Base-by-base conservation (phyloP, 1,140 invertebrate genomes). In the Drosophila tropicalis region DNA sequence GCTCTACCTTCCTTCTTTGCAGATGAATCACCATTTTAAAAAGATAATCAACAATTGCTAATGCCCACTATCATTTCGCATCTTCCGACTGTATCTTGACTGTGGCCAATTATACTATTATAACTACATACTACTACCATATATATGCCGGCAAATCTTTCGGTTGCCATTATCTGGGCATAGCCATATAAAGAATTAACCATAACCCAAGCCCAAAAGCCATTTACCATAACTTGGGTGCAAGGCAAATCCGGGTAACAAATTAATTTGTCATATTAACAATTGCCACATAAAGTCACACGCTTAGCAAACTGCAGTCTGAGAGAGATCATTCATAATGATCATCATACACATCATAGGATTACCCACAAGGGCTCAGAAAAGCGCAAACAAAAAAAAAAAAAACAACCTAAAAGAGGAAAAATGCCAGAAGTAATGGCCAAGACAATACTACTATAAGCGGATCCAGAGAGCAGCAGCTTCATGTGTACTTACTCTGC, bases 191-290 rank as follows among this genome's bases (percentile, higher is more conserved):
- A 69, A 79, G 76, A 79, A 66, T 51, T 39, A 39, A 67, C 70
- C 69, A 51, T 22, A 51, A 17, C 17, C 44, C 2, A 19, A 12
- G 40, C 56, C 34, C 67, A 71, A 60, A 60, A 51, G 9, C 12
- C 17, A 51, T 51, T 51, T 51, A 51, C 65, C 41, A 25, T 64
- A 25, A 62, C 39, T 62, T 47, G 76, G 70, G 80, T 75, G 65
- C 71, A 67, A 73, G 72, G 70, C 70, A 75, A 89, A 78, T 89
- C 85, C 70, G 80, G 74, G 71, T 84, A 89, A 84, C 84, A 89
- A 89, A 89, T 89, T 84, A 89, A 89, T 89, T 89, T 89, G 84
- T 89, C 85, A 89, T 89, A 89, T 90, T 84, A 89, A 89, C 84
- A 89, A 89, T 83, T 79, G 77, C 84, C 66, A 64, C 85, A 84